Base-by-base conservation (phyloP, 2,888 invertebrate genomes). In the Agriopis leucophaearia region DNA sequence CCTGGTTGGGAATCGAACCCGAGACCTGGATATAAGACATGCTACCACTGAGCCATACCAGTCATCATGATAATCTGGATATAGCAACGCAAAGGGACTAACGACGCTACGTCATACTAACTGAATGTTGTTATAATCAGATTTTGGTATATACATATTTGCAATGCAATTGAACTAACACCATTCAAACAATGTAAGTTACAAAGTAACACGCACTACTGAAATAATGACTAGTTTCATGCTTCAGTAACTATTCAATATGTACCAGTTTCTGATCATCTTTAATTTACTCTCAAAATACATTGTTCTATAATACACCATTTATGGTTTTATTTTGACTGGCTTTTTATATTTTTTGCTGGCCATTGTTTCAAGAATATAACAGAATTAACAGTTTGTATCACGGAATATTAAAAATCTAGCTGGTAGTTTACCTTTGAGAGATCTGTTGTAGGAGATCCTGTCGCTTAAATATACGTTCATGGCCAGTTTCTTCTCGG, bases 391-490 rank as follows among this genome's bases (percentile, higher is more conserved):
- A 57, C 36, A 52, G 18, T 18, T 44, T 54, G 15, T 36, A 16
- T 50, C 44, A 42, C 9, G 44, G 9, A 48, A 35, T 40, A 27
- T 44, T 9, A 45, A 15, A 70, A 67, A 18, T 27, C 40, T 8
- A 59, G 18, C 15, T 40, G n/a, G 10, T 18, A 10, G 16, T 71
- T 78, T 82, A 92, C 94, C 98, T 82, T 95, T 95, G 44, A 98
- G 88, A 74, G 96, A 96, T 76, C 99, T 94, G 87, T 97, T 97
- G 79, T 98, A 96, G 0, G 98, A 96, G 81, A 99, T 96, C 83
- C 97, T 96, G 84, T 99, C 97, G 85, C 98, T 98, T 8, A 98
- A 94, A 76, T 98, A 95, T 67, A 97, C 96, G 86, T 99, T 99
- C 74, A 99, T 95, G 1, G 98, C 98, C 75, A 97, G 96, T 82